phyloP scores from a whole-genome alignment of 2,888 invertebrate species.

The Idaea straminata region DNA sequence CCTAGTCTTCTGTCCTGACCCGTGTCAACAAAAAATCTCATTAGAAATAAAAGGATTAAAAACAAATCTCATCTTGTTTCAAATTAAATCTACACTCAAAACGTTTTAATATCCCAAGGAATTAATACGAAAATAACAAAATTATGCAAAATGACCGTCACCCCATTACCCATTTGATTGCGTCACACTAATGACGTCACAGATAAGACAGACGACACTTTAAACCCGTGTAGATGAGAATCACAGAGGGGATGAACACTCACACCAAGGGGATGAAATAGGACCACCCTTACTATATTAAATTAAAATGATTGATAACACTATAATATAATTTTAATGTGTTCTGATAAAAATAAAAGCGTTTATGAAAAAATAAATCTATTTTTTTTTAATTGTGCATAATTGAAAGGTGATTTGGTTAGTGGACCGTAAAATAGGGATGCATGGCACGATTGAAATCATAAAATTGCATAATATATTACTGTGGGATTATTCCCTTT shows the following conservation, averaged over 20 bases:
- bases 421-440: conserved; percentile 30
- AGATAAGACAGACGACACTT: conserved; percentile 68
- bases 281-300: conserved; percentile 54
- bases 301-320: conserved; percentile 74
- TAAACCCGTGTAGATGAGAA: conserved; percentile 61
- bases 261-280: conserved; percentile 21
- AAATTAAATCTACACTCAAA: not conserved
- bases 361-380: conserved; percentile 27
- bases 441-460: conserved; percentile 18
- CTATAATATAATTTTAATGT: conserved; percentile 75
- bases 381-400: conserved; percentile 36
- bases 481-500: not conserved
- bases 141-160: conserved; percentile 23
- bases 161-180: conserved; percentile 16
- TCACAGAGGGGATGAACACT: conserved; percentile 35
- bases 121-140: conserved; percentile 10
- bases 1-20: too few relatives aligned
- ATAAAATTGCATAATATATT: conserved; percentile 16
- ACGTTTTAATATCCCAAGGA: not conserved
- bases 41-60: too few relatives aligned
- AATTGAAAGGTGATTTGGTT: conserved; percentile 45
- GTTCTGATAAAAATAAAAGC: conserved; percentile 67
- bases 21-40: too few relatives aligned
- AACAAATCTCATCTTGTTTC: not conserved
- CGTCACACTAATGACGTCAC: conserved; percentile 51